These are phyloP conservation scores for Papilio xuthus DNA, from an alignment of 1,140 invertebrate genomes.

Conservation along the genomic window DNA sequence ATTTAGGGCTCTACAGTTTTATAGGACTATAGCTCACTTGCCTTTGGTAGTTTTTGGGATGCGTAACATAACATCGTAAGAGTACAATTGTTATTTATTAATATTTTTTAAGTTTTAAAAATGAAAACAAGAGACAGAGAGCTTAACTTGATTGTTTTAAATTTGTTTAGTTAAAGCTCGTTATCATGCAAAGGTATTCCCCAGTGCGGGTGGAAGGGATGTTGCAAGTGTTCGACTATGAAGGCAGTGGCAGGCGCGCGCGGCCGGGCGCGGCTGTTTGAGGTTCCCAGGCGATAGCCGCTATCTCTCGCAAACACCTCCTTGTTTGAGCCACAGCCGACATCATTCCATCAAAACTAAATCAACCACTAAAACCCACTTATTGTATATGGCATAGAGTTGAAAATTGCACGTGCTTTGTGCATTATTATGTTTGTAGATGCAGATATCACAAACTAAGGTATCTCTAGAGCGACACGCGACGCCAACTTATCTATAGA, in stretches of 20 bases:
- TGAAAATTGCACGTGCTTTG: not conserved
- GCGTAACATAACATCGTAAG: not conserved
- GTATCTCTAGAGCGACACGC: conserved; percentile 63
- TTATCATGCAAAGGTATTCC: conserved; percentile 59
- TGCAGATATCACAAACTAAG: conserved; percentile 50
- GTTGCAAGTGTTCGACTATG: conserved; percentile 51
- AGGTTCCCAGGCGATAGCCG: conserved; percentile 75
- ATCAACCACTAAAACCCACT: not conserved
- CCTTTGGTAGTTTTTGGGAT: not conserved
- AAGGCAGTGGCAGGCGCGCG: conserved; percentile 65
- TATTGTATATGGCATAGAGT: conserved; percentile 6
- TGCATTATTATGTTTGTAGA: conserved; percentile 34
- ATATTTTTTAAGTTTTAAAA: not conserved
- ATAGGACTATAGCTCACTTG: not conserved
- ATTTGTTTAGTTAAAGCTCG: conserved; percentile 24
- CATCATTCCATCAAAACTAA: conserved; percentile 30
- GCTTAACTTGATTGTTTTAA: conserved; percentile 18
- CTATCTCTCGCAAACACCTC: conserved; percentile 76
- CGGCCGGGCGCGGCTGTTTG: conserved; percentile 66
- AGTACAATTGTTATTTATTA: not conserved
- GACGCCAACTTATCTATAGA: conserved; percentile 64
- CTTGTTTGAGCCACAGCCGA: conserved; percentile 72
- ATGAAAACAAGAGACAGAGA: not conserved
- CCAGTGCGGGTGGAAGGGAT: conserved; percentile 51
- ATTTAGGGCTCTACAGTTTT: not conserved